These are phyloP conservation scores for Bungarus multicinctus DNA, from an alignment of 2,113 vertebrate species.

Conservation along the genomic window DNA sequence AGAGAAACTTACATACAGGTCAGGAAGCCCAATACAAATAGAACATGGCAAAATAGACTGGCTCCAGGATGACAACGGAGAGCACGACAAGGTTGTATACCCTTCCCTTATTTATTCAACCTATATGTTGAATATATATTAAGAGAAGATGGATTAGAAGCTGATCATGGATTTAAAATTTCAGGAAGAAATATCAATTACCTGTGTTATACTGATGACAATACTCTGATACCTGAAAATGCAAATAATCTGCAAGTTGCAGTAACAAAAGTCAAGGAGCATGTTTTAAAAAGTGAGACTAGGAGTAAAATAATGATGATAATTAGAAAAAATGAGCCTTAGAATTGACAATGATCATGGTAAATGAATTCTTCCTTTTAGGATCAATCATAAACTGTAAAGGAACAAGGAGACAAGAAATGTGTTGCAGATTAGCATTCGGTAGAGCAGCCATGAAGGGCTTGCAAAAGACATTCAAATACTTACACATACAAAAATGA, in stretches of 20 bases:
- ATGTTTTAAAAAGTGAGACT: not conserved
- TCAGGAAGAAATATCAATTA: not conserved
- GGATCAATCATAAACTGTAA: not conserved
- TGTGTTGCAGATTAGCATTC: not conserved
- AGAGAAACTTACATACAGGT: not conserved
- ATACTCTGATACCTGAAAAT: not conserved
- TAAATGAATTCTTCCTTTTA: not conserved
- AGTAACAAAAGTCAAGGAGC: not conserved
- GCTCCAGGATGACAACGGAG: not conserved
- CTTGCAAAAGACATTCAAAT: not conserved
- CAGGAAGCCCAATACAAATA: not conserved
- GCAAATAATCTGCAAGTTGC: not conserved
- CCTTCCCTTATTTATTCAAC: not conserved
- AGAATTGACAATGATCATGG: not conserved
- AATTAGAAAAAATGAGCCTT: not conserved
- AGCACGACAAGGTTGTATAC: not conserved
- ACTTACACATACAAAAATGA: not conserved
- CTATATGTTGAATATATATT: not conserved
- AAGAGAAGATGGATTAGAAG: not conserved
- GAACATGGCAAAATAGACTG: not conserved
- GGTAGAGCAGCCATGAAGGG: not conserved
- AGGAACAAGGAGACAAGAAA: not conserved
- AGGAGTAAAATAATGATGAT: not conserved
- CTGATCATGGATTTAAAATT: not conserved
- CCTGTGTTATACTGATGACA: not conserved